These are phyloP conservation scores for Ptychadena robeensis DNA, from an alignment of 2,797 vertebrate genomes.

Conservation along the genomic window DNA sequence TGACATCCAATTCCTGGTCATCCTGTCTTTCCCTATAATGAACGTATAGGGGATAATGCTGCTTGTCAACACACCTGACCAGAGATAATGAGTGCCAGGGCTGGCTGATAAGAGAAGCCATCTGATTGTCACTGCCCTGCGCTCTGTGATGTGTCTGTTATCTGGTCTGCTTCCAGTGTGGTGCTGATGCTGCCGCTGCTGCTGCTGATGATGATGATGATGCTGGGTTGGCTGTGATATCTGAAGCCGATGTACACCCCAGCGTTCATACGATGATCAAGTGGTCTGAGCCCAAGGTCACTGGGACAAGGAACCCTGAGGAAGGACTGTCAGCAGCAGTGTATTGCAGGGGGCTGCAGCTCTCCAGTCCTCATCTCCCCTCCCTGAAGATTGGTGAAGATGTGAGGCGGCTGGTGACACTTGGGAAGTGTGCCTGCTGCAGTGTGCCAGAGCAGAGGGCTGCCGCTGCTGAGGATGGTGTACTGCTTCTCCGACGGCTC, in stretches of 20 bases:
- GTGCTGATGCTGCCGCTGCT: conserved; percentile 38
- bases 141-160: conserved; percentile 12
- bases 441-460: background rate
- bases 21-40: background rate
- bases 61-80: too few species aligned
- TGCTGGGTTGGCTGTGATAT: conserved; percentile 29
- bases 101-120: background rate
- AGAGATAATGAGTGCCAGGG: too few species aligned
- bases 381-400: conserved; percentile 61
- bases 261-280: conserved; percentile 31
- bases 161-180: conserved; percentile 12
- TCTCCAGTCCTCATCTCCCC: conserved; percentile 63
- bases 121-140: background rate
- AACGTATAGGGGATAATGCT: background rate
- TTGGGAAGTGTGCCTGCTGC: conserved; percentile 16
- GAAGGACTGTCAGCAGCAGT: background rate
- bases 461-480: conserved; percentile 31
- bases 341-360: conserved; percentile 39
- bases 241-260: conserved; percentile 15
- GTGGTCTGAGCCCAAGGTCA: conserved; percentile 58
- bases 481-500: conserved; percentile 53
- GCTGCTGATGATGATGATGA: conserved; percentile 21
- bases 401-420: conserved; percentile 48
- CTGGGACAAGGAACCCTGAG: conserved; percentile 33
- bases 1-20: too few species aligned